These are phyloP conservation scores for Drosophila pandora DNA, from an alignment of 1,140 invertebrate genomes.

Conservation along the genomic window DNA sequence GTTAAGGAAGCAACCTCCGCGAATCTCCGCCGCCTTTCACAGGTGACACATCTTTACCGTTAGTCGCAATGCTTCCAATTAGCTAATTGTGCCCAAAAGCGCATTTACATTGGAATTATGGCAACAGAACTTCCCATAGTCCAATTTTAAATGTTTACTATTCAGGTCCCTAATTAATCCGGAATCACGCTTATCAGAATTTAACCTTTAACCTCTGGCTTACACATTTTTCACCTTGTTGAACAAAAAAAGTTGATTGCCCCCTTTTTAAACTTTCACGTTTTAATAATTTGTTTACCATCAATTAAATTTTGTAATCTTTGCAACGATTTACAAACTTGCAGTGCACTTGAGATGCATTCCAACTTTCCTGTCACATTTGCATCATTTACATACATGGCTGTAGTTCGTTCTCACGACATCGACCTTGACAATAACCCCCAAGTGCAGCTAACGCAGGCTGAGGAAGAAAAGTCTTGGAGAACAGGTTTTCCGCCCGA, in stretches of 20 bases:
- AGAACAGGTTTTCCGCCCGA: constrained; percentile 52
- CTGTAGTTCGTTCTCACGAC: constrained; percentile 55
- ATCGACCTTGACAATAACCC: constrained; percentile 70
- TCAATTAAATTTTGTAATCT: background rate
- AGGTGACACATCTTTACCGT: constrained; percentile 66
- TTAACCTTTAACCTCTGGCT: background rate
- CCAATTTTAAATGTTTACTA: too few species aligned
- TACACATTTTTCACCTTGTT: background rate
- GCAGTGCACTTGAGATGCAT: constrained; percentile 25
- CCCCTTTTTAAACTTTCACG: background rate
- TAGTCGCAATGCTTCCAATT: constrained; percentile 54
- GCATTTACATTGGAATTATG: constrained; percentile 59
- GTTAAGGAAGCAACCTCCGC: constrained; percentile 66
- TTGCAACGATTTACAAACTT: background rate
- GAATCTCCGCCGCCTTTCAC: constrained; percentile 51
- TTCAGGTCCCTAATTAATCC: background rate
- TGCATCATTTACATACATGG: constrained; percentile 25
- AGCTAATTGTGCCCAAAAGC: constrained; percentile 77
- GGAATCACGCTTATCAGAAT: background rate
- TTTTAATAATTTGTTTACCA: background rate
- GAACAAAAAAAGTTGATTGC: background rate
- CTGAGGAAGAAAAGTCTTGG: constrained; percentile 68
- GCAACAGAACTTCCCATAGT: background rate
- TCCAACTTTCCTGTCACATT: constrained; percentile 59
- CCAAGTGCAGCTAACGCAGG: constrained; percentile 30